Evolutionary conservation across 2,113 vertebrate genomes (phyloP), one percentile per base, ranked within the genome.

Genomic region (Anarrhichthys ocellatus): DNA sequence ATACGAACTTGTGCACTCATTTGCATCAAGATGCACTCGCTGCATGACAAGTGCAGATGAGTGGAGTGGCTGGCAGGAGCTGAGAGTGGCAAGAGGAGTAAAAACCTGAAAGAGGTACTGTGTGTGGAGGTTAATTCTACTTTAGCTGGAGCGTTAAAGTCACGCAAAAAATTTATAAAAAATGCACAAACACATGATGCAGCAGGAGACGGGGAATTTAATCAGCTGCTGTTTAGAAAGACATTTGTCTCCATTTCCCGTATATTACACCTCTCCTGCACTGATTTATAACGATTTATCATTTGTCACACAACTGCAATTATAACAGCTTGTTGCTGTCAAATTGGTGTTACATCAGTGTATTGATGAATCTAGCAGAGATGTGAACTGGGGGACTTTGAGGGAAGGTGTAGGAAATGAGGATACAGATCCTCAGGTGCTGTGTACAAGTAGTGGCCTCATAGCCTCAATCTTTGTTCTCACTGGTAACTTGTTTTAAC

Each of bases 1-100:
- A 18, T 48, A 48, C 17, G 15, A 48, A 17, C 40, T 42, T 42
- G 10, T 42, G 40, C 40, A 3, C 40, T 42, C 11, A 10, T 10
- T 10, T 42, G 40, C 40, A 42, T 42, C 40, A 42, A 36, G 36
- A 36, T 36, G 36, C 36, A 38, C 36, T 5, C 1, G 36, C 36
- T 8, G 8, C 36, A 38, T 38, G 50, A 58, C 46, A 10, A 78
- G 82, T 64, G 34, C 36, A 58, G 59, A 58, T 24, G 61, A 72
- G 68, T n/a, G 24, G 18, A 76, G 76, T 3, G 65, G 34, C 42
- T 74, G 76, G 78, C 65, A 32, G 46, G 27, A 44, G 18, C 34
- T 58, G 29, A 38, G 46, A 40, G 54, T 9, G 18, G 32, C 59
- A 8, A 54, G n/a, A 44, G 36, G 22, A 73, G 58, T 32, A 10